A percentile compares a stretch with the other conserved stretches of the same genome.
These are phyloP conservation scores for Ovis canadensis DNA, from an alignment of 2,113 vertebrate species.

Conservation along the genomic window DNA sequence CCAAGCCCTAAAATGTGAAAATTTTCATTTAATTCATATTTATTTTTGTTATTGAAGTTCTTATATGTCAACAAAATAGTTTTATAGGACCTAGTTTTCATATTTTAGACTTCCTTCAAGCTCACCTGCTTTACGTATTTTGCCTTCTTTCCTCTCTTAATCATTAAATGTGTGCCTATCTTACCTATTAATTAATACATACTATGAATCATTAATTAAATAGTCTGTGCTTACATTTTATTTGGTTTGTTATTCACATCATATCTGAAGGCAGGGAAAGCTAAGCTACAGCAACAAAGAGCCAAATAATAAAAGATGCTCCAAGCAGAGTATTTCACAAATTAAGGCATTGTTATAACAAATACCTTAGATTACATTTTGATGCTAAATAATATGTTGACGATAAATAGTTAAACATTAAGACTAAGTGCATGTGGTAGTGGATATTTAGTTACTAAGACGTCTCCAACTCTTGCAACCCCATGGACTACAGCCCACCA, in stretches of 20 bases:
- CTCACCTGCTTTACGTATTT: neutral
- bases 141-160: neutral
- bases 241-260: neutral
- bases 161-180: neutral
- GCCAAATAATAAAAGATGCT: neutral
- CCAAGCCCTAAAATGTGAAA: neutral
- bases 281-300: neutral
- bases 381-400: neutral
- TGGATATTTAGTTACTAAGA: neutral
- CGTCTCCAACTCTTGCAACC: accelerated
- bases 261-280: neutral
- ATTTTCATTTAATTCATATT: neutral
- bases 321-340: neutral
- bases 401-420: neutral
- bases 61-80: neutral
- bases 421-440: neutral
- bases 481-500: neutral
- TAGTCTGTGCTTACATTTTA: neutral
- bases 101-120: neutral
- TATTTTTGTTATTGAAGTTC: neutral
- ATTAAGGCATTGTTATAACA: neutral
- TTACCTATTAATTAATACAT: neutral
- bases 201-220: neutral
- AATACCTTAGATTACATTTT: neutral
- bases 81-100: neutral